Percentiles rank a stretch among this genome's conserved stretches.
Conservation (phyloP, 1,140 invertebrate genomes). For the Oryctes rhinoceros region DNA sequence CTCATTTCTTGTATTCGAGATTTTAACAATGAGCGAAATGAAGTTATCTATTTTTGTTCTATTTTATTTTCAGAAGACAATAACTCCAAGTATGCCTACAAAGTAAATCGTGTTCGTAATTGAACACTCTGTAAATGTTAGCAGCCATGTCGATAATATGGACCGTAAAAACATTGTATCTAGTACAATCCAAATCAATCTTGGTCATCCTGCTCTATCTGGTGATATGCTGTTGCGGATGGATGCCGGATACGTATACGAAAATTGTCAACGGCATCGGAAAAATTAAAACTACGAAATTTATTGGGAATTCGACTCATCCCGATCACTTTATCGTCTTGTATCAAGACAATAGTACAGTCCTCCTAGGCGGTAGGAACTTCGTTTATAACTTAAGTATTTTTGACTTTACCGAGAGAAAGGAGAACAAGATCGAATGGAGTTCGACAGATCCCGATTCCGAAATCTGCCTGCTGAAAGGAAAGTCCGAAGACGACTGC, state of each 20-base stretch:
- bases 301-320: constrained; percentile 54
- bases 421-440: constrained; percentile 74
- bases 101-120: not conserved
- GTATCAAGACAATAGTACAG: constrained; percentile 63
- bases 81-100: constrained; percentile 14
- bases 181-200: not conserved
- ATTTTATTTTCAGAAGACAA: not conserved
- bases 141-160: constrained; percentile 35
- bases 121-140: not conserved
- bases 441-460: constrained; percentile 80
- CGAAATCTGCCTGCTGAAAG: constrained; percentile 87
- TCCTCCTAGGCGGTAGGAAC: constrained; percentile 71
- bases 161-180: not conserved
- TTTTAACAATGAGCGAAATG: no score
- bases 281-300: constrained; percentile 55
- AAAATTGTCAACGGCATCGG: constrained; percentile 56
- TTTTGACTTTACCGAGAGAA: constrained; percentile 71
- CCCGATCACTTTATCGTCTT: constrained; percentile 65
- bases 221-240: constrained; percentile 41
- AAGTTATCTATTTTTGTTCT: not conserved
- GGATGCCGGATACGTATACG: constrained; percentile 57
- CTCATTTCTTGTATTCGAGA: no score
- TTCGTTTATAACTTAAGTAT: constrained; percentile 83
- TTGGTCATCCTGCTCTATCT: constrained; percentile 6
- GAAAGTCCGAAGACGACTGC: constrained; percentile 89